Evolutionary conservation across 2,797 vertebrate genomes (phyloP), one percentile per base, ranked within the genome.

Genomic region (Ciconia nigra): DNA sequence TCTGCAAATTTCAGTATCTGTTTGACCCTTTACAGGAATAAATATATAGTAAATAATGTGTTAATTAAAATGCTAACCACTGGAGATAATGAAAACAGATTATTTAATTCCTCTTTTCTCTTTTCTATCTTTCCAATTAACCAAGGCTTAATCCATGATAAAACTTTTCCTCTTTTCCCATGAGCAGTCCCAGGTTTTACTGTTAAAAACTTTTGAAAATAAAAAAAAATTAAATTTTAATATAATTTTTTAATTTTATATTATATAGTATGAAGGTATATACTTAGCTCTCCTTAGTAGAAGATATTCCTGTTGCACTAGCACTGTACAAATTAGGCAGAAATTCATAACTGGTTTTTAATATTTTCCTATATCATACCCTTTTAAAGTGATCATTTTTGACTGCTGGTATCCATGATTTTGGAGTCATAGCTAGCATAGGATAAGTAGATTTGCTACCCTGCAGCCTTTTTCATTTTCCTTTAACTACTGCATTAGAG

Each of bases 381-480:
- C 20, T 83, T 94, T 63, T 79, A 25, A 59, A 83, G 31, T 11
- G 80, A 58, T 86, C 10, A 33, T 65, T 93, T 96, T 78, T 93
- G 83, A 83, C 72, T 86, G 39, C 52, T 89, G 44, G 39, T 87
- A 66, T 84, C 77, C 55, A 28, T 85, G 67, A 77, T 91, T 91
- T 83, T 77, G 47, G 29, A 89, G 85, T 71, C 62, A 39, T 18
- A 91, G 47, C 37, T 90, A 79, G 47, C 35, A 74, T 19, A 82
- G 28, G 35, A 79, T 79, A 90, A 96, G 59, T 90, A 87, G 74
- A 73, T 92, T 93, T 92, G 39, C 63, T 92, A 52, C 83, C 67
- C 67, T 70, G 71, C 28, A 90, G 83, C 71, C 70, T 80, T 94
- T 94, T 90, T 90, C 51, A 70, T 91, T 96, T 94, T 85, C 37